A percentile compares a stretch with the other conserved stretches of the same genome.
Conservation (phyloP, 2,113 vertebrate species). For the Myotis brandtii region DNA sequence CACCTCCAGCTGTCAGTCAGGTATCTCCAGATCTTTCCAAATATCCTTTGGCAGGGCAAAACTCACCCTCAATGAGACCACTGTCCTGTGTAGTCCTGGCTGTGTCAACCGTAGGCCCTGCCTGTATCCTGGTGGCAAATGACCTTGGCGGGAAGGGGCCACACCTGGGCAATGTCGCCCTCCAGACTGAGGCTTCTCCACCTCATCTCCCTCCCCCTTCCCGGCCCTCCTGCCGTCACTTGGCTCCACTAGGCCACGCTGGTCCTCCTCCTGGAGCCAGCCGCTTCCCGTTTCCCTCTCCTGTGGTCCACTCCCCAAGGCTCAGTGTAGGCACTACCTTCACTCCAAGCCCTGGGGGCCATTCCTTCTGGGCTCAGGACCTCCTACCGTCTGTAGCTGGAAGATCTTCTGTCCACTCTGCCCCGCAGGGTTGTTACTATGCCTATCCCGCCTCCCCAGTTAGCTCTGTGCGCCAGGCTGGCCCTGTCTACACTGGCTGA, state of each 20-base stretch:
- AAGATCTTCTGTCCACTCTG: background rate
- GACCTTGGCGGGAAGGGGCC: background rate
- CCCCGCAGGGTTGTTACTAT: background rate
- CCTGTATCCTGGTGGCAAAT: background rate
- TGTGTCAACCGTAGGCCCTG: background rate
- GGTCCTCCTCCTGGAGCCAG: background rate
- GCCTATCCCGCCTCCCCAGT: background rate
- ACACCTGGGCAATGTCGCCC: background rate
- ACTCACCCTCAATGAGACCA: background rate
- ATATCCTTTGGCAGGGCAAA: background rate
- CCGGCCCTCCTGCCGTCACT: rapidly evolving
- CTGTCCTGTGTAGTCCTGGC: background rate
- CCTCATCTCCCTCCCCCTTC: too few relatives aligned
- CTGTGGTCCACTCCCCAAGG: background rate
- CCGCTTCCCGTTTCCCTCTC: background rate
- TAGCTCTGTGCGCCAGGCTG: background rate
- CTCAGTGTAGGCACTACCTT: background rate
- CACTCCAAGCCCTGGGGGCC: background rate
- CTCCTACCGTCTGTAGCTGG: background rate
- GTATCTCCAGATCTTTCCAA: background rate
- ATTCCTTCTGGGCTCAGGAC: background rate
- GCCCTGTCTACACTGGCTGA: rapidly evolving
- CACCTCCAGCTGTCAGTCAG: background rate
- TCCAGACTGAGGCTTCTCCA: background rate
- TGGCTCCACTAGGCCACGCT: background rate